These are phyloP conservation scores for Charadrius vociferus DNA, from an alignment of 2,113 vertebrate genomes.

Conservation along the genomic window DNA sequence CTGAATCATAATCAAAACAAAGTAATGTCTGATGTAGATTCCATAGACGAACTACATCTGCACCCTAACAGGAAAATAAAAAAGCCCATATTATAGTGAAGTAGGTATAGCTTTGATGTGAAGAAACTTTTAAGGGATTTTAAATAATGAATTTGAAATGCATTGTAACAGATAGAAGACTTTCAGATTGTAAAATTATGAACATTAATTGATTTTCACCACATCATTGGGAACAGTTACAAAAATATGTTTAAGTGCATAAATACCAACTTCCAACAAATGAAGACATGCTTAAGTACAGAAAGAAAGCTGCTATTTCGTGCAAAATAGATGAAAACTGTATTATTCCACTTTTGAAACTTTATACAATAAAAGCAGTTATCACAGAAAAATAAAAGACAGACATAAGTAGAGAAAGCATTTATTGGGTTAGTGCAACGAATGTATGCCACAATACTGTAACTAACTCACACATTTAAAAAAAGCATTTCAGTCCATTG, in stretches of 20 bases:
- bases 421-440: background rate
- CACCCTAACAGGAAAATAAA: slow-evolving; percentile 71
- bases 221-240: background rate
- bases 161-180: background rate
- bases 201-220: background rate
- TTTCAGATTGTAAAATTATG: background rate
- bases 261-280: background rate
- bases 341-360: background rate
- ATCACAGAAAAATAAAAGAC: background rate
- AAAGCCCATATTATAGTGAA: background rate
- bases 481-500: background rate
- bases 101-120: background rate
- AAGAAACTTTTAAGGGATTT: background rate
- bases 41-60: slow-evolving; percentile 84
- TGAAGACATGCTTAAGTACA: background rate
- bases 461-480: background rate
- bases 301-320: background rate
- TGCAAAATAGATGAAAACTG: background rate
- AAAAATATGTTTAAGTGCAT: background rate
- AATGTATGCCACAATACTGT: background rate
- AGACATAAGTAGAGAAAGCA: background rate
- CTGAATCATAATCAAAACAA: slow-evolving; percentile 83
- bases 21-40: slow-evolving; percentile 80
- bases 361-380: background rate
- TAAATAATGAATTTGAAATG: background rate